These are phyloP conservation scores for Scyliorhinus canicula DNA, from an alignment of 2,797 vertebrate genomes.

Conservation along the genomic window DNA sequence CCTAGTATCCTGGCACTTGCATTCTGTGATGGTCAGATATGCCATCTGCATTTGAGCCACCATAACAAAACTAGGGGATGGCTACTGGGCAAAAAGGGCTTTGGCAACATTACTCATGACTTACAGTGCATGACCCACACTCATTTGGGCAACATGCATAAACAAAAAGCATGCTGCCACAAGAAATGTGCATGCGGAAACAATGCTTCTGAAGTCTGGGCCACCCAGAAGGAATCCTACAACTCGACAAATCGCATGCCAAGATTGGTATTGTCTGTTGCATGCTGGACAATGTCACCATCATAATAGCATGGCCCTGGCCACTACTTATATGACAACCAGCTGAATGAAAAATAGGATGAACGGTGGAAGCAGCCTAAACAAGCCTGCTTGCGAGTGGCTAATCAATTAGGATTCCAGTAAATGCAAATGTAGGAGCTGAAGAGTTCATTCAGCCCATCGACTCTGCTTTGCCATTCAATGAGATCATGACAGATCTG, in stretches of 20 bases:
- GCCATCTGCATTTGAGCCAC: no score
- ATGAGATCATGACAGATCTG: no score
- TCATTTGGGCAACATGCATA: no score
- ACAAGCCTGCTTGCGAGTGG: not conserved
- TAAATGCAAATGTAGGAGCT: not conserved
- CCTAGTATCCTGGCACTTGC: no score
- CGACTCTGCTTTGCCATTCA: no score
- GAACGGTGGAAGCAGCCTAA: not conserved
- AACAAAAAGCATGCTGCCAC: not conserved
- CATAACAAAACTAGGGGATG: no score
- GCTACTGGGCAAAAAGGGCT: no score
- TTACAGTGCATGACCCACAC: no score
- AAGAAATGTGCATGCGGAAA: not conserved
- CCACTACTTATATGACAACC: not conserved
- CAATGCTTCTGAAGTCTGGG: not conserved
- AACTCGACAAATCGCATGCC: not conserved
- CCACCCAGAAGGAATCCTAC: not conserved
- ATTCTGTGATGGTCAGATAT: no score
- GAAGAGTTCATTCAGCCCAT: no score
- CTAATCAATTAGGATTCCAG: not conserved
- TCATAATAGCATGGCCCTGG: not conserved
- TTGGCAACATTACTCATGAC: no score
- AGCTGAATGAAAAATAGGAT: not conserved
- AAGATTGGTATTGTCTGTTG: not conserved
- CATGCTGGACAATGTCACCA: not conserved